Evolutionary conservation across 2,113 vertebrate genomes (phyloP).

Genomic region (Muntiacus muntjak): DNA sequence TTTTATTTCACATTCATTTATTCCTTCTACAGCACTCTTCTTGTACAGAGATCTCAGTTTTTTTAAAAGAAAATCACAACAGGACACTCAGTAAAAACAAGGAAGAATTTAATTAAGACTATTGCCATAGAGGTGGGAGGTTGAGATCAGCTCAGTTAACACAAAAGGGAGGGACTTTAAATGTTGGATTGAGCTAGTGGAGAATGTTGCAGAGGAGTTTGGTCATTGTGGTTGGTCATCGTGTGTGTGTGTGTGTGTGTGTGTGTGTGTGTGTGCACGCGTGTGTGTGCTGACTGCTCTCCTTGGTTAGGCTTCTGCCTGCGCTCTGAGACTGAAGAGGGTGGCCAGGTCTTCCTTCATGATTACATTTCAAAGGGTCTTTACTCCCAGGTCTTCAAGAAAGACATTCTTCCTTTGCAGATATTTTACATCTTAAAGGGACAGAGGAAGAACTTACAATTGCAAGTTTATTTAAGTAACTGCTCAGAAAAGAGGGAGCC

Average conservation of each 20-base stretch:
- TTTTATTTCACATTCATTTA: background rate
- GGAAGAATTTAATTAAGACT: background rate
- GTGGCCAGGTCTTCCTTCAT: background rate
- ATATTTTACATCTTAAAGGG: background rate
- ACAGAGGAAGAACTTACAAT: background rate
- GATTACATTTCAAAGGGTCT: background rate
- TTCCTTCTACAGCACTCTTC: background rate
- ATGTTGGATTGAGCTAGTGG: background rate
- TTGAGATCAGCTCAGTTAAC: background rate
- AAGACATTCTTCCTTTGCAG: background rate
- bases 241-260: background rate
- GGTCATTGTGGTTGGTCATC: background rate
- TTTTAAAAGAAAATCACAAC: background rate
- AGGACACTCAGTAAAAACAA: background rate
- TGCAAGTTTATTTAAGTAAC: background rate
- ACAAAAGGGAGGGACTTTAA: background rate
- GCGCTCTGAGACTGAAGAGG: background rate
- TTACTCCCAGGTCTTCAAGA: background rate
- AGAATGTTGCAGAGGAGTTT: background rate
- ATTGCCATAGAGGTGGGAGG: background rate
- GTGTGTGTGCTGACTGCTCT: background rate
- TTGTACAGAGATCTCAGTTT: background rate
- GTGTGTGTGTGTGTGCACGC: accelerated
- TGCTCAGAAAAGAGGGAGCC: background rate
- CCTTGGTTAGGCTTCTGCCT: background rate